Conservation (phyloP, 2,113 vertebrate species). For the Pelecanus crispus region DNA sequence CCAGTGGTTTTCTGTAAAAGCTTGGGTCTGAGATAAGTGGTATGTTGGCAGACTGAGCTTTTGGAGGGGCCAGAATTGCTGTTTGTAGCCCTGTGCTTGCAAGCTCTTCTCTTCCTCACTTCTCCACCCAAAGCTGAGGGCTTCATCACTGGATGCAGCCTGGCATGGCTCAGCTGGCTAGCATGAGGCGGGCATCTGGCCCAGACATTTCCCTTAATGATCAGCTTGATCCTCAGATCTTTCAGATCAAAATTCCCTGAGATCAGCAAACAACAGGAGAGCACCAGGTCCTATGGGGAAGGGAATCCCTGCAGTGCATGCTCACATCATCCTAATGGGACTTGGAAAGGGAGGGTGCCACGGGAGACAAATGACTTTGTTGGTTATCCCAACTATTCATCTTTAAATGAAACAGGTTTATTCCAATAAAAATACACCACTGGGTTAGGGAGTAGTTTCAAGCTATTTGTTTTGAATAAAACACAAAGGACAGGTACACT, state of each 20-base stretch:
- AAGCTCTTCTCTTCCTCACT: neutral
- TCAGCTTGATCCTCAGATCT: neutral
- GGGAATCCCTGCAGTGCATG: fast-evolving
- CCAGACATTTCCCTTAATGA: no score
- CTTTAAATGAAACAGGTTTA: neutral
- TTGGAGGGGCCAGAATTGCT: no score
- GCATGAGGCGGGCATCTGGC: fast-evolving
- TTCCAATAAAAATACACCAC: neutral
- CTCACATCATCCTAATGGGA: neutral
- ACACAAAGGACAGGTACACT: neutral
- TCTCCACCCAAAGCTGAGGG: neutral
- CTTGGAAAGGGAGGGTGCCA: no score
- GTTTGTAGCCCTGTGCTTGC: neutral
- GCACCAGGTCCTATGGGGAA: neutral
- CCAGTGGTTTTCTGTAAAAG: fast-evolving
- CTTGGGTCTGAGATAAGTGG: no score
- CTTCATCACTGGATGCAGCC: neutral
- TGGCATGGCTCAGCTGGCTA: neutral
- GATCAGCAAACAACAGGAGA: neutral
- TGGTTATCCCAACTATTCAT: neutral
- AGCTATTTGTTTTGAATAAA: neutral
- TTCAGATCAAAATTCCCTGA: neutral
- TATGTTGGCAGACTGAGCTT: neutral
- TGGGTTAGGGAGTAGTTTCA: neutral
- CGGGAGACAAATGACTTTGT: neutral